Conservation (phyloP, 2,888 invertebrate genomes). For the Ornithoptera priamus region DNA sequence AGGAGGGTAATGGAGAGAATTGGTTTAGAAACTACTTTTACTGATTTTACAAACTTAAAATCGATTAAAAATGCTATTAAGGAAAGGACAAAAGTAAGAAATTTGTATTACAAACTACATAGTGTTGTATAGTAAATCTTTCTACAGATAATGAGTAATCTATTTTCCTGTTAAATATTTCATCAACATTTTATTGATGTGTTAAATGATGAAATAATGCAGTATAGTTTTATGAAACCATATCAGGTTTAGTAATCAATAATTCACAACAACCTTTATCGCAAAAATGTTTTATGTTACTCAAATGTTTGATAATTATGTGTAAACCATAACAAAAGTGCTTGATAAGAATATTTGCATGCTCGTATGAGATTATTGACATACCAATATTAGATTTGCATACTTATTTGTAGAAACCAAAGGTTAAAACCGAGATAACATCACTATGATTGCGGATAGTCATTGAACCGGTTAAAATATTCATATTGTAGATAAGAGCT, state of each 20-base stretch:
- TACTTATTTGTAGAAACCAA: slow-evolving; percentile 7
- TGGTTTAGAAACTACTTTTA: slow-evolving; percentile 87
- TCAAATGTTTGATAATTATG: slow-evolving; percentile 26
- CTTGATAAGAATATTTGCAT: slow-evolving; percentile 27
- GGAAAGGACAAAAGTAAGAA: slow-evolving; percentile 90
- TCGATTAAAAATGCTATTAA: slow-evolving; percentile 85
- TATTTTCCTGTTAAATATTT: slow-evolving; percentile 14
- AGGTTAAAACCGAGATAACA: slow-evolving; percentile 21
- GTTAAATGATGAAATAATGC: slow-evolving; percentile 21
- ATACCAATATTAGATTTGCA: slow-evolving; percentile 3
- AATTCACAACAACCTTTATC: slow-evolving; percentile 43
- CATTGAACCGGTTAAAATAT: not conserved
- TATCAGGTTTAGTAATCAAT: slow-evolving; percentile 33
- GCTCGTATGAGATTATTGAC: not conserved
- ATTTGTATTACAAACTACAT: not conserved
- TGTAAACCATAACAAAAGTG: slow-evolving; percentile 23
- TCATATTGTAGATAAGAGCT: not conserved
- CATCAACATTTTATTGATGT: slow-evolving; percentile 6
- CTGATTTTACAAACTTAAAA: slow-evolving; percentile 85
- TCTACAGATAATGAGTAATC: not conserved
- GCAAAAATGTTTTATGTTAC: slow-evolving; percentile 32
- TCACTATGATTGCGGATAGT: not conserved
- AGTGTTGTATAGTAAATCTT: not conserved
- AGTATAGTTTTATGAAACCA: slow-evolving; percentile 14
- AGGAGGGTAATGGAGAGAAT: slow-evolving; percentile 81